Conservation (phyloP, 2,888 invertebrate genomes). For the Exephanes ischioxanthus region DNA sequence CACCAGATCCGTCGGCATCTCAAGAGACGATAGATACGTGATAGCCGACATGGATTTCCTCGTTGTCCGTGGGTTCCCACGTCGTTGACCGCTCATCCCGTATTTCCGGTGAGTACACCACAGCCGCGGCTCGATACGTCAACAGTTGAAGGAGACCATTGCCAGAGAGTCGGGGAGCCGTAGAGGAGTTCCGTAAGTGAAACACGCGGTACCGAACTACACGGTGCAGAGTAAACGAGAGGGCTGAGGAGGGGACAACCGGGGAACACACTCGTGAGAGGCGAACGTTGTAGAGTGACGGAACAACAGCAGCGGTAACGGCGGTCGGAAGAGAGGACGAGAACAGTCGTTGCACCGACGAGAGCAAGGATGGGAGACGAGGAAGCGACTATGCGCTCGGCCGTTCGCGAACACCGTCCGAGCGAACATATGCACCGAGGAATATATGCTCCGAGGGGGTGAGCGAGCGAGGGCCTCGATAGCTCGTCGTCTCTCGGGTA, state of each 20-base stretch:
- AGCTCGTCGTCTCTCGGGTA: slow-evolving; percentile 49
- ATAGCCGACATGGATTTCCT: neutral
- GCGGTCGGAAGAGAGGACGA: neutral
- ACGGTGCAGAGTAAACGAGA: slow-evolving; percentile 37
- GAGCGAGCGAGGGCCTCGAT: slow-evolving; percentile 60
- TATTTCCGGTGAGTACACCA: slow-evolving; percentile 29
- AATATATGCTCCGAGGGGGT: slow-evolving; percentile 22
- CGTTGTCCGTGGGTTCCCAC: neutral
- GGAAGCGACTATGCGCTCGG: slow-evolving; percentile 45
- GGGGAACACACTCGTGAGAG: slow-evolving; percentile 5
- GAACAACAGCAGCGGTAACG: slow-evolving; percentile 20
- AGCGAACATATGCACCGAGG: slow-evolving; percentile 43
- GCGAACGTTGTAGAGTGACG: slow-evolving; percentile 4
- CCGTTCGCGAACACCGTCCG: slow-evolving; percentile 46
- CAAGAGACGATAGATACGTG: neutral
- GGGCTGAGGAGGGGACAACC: too few relatives aligned
- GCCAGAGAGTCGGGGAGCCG: neutral
- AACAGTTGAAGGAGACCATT: slow-evolving; percentile 24
- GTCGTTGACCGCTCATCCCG: slow-evolving; percentile 3
- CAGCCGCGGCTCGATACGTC: slow-evolving; percentile 27
- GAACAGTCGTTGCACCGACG: slow-evolving; percentile 56
- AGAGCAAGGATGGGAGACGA: slow-evolving; percentile 46
- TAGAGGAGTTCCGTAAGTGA: neutral
- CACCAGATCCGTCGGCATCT: neutral
- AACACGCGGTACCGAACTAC: too few relatives aligned